Percentiles rank a stretch among this genome's conserved stretches.
phyloP scores from a whole-genome alignment of 2,888 invertebrate species.

The Anarsia innoxiella region DNA sequence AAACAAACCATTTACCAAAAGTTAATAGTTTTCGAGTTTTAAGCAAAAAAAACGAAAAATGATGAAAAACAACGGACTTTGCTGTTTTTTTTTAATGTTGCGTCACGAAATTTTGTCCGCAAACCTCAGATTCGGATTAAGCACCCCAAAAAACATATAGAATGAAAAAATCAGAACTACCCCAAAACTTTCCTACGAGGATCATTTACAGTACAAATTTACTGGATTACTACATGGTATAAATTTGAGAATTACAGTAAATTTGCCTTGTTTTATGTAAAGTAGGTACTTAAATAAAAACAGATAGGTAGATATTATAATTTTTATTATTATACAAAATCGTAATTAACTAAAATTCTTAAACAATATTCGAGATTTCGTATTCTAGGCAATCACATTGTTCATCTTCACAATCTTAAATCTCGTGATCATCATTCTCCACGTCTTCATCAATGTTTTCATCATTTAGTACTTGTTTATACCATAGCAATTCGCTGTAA shows the following conservation, averaged over 20 bases:
- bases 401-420: constrained; percentile 5
- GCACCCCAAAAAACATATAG: no score
- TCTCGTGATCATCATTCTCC: constrained; percentile 3
- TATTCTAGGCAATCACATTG: constrained; percentile 6
- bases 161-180: no score
- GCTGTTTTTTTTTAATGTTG: no score
- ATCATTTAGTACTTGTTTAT: constrained; percentile 5
- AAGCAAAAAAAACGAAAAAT: no score
- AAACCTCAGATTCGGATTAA: no score
- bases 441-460: constrained; percentile 5
- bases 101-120: no score
- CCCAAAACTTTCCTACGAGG: no score
- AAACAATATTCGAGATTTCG: constrained; percentile 7
- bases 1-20: no score
- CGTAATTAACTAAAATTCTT: constrained; percentile 6
- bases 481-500: constrained; percentile 3
- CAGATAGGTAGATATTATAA: constrained; percentile 5
- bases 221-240: constrained; percentile 7
- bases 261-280: constrained; percentile 2
- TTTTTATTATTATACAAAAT: constrained; percentile 4
- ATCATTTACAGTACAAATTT: no score
- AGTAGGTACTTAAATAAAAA: constrained; percentile 7
- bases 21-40: no score
- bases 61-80: no score
- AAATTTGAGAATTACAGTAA: constrained; percentile 4